These are phyloP conservation scores for Marasmarcha lunaedactyla DNA, from an alignment of 2,888 invertebrate genomes.

Conservation along the genomic window DNA sequence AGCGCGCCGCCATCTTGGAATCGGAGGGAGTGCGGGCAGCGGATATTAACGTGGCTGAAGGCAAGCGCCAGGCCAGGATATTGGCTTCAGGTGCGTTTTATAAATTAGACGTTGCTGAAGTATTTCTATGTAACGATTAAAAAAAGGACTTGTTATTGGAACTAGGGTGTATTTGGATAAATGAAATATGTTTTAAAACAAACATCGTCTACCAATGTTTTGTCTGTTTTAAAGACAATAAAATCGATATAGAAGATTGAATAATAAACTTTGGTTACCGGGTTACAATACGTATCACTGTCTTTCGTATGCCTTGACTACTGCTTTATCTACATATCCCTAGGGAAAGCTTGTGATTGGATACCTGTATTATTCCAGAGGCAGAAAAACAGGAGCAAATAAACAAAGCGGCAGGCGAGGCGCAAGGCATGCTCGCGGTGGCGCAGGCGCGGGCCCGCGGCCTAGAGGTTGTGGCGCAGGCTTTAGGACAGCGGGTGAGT, in stretches of 20 bases:
- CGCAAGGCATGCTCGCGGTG: slow-evolving; percentile 89
- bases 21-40: slow-evolving; percentile 94
- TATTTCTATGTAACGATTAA: background rate
- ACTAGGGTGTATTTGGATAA: too few relatives aligned
- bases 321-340: too few relatives aligned
- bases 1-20: slow-evolving; percentile 95
- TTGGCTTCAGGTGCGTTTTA: slow-evolving; percentile 87
- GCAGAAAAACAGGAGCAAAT: slow-evolving; percentile 95
- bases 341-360: too few relatives aligned
- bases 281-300: too few relatives aligned
- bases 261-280: too few relatives aligned
- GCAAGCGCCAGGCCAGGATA: slow-evolving; percentile 91
- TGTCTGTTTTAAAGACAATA: too few relatives aligned
- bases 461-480: slow-evolving; percentile 80
- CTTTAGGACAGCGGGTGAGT: slow-evolving; percentile 42
- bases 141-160: too few relatives aligned
- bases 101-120: background rate
- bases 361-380: too few relatives aligned
- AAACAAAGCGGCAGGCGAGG: slow-evolving; percentile 93
- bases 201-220: too few relatives aligned
- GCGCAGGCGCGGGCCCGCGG: slow-evolving; percentile 92
- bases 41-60: slow-evolving; percentile 98
- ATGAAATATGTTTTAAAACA: too few relatives aligned
- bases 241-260: too few relatives aligned
- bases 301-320: too few relatives aligned